Percentiles rank a stretch among this genome's conserved stretches.
These are phyloP conservation scores for Philonicus albiceps DNA, from an alignment of 2,888 invertebrate genomes.

Conservation along the genomic window DNA sequence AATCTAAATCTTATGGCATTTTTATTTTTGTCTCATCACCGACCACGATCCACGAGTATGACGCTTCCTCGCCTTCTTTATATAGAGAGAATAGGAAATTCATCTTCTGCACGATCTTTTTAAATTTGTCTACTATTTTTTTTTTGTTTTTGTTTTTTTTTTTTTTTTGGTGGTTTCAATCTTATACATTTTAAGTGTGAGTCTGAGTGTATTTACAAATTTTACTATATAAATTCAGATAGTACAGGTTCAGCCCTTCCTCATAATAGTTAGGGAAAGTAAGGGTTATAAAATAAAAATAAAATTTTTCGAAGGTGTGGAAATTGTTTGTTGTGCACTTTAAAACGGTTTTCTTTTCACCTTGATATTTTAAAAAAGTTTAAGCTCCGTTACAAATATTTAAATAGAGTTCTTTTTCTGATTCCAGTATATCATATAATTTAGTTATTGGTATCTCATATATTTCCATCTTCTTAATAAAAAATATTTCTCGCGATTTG, in stretches of 20 bases:
- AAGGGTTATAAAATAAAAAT: not conserved
- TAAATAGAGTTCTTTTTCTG: slow-evolving; percentile 12
- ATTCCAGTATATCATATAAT: not conserved
- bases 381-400: slow-evolving; percentile 33
- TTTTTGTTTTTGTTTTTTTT: no score
- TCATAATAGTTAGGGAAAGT: not conserved
- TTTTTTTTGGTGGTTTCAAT: slow-evolving; percentile 35
- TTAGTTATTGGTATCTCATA: not conserved
- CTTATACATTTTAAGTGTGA: slow-evolving; percentile 17
- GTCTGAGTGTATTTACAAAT: slow-evolving; percentile 23
- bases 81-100: slow-evolving; percentile 33
- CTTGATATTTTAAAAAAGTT: slow-evolving; percentile 8
- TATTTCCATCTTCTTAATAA: slow-evolving; percentile 6
- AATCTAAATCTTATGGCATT: slow-evolving; percentile 34
- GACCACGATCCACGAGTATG: not conserved
- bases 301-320: not conserved
- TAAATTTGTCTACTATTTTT: not conserved
- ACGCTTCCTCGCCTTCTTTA: not conserved
- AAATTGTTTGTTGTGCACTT: slow-evolving; percentile 11
- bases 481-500: slow-evolving; percentile 24
- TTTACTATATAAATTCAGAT: slow-evolving; percentile 25
- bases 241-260: not conserved
- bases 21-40: not conserved
- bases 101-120: not conserved
- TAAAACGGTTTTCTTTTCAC: not conserved